phyloP scores from a whole-genome alignment of 2,797 vertebrate species.

The Petrocephalus sullivani region DNA sequence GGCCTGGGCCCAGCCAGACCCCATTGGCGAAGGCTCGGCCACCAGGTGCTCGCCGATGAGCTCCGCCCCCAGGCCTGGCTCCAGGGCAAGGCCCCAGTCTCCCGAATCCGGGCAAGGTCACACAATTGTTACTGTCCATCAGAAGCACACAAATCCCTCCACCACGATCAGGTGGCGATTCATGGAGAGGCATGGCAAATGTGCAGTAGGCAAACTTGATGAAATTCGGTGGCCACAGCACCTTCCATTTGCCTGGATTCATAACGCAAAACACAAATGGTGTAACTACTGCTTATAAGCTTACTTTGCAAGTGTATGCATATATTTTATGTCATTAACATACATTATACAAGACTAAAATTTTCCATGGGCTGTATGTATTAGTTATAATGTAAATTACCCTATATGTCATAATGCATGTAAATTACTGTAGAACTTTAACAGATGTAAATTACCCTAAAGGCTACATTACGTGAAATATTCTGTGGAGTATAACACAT shows the following conservation, averaged over 20 bases:
- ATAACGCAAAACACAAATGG: background rate
- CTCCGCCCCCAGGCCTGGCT: background rate
- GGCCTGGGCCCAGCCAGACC: too few species aligned
- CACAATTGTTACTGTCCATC: too few species aligned
- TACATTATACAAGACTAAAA: slow-evolving; percentile 1
- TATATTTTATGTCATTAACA: background rate
- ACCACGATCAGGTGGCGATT: too few species aligned
- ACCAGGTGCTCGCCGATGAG: background rate
- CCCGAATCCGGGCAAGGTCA: too few species aligned
- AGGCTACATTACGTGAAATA: background rate
- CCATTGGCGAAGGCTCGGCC: too few species aligned
- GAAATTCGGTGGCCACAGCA: background rate
- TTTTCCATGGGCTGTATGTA: background rate
- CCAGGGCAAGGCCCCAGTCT: too few species aligned
- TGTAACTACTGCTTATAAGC: background rate
- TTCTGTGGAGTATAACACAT: background rate
- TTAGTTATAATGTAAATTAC: background rate
- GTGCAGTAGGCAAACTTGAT: background rate
- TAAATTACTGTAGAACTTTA: background rate
- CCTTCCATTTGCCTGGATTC: background rate
- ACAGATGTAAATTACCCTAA: slow-evolving; percentile 3
- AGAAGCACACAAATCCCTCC: too few species aligned
- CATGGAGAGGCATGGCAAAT: too few species aligned
- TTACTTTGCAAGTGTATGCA: background rate
- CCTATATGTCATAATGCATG: background rate